Conservation (phyloP, 2,888 invertebrate genomes). For the Perithous albicinctus region DNA sequence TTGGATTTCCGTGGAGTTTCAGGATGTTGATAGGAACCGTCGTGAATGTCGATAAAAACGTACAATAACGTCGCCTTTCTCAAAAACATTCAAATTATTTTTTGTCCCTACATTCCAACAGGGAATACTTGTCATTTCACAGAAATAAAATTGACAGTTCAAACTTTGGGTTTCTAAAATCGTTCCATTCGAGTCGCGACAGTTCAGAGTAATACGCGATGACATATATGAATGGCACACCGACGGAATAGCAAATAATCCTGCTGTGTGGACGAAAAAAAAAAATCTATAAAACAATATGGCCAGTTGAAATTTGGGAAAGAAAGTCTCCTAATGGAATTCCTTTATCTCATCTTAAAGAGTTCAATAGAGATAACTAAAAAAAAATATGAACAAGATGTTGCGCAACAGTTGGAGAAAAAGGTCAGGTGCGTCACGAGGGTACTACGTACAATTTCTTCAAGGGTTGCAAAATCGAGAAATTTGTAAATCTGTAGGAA, state of each 20-base stretch:
- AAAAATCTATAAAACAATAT: background rate
- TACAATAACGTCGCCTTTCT: background rate
- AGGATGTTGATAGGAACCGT: conserved; percentile 15
- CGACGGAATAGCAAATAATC: background rate
- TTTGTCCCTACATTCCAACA: background rate
- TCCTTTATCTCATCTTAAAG: background rate
- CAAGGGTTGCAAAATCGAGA: background rate
- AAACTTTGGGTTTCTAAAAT: background rate
- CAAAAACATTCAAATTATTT: background rate
- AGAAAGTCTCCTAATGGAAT: background rate
- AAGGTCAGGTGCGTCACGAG: conserved; percentile 22
- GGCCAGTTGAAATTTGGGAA: background rate
- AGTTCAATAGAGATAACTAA: background rate
- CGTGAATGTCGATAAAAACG: conserved; percentile 18
- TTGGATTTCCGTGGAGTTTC: background rate
- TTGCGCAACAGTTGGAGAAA: conserved; percentile 74
- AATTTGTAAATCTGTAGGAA: background rate
- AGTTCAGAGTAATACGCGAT: background rate
- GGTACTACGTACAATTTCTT: background rate
- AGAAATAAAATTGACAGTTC: background rate
- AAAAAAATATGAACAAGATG: background rate
- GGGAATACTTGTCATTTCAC: background rate
- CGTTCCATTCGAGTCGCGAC: background rate
- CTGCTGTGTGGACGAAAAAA: background rate
- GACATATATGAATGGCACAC: conserved; percentile 5